Conservation (phyloP, 1,140 invertebrate genomes). For the Penaeus vannamei region DNA sequence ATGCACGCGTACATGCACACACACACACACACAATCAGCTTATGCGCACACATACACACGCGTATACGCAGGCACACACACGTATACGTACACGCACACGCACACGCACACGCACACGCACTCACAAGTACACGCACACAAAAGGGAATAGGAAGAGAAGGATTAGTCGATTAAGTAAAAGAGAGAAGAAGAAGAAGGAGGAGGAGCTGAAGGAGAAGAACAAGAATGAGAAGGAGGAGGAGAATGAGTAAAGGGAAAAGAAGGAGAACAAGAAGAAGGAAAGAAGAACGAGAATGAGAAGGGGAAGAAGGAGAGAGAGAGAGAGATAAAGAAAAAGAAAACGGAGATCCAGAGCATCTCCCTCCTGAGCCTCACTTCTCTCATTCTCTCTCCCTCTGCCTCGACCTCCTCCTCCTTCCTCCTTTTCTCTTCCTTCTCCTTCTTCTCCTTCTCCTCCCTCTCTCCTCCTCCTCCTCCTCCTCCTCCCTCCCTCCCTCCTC, state of each 20-base stretch:
- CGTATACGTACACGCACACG: neutral
- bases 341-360: neutral
- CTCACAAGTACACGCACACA: neutral
- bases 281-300: too few species aligned
- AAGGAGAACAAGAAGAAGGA: too few species aligned
- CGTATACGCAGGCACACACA: neutral
- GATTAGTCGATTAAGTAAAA: neutral
- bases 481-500: neutral
- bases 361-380: neutral
- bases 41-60: neutral
- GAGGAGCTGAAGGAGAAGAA: neutral
- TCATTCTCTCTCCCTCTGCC: conserved; percentile 17
- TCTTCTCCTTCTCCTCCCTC: conserved; percentile 10
- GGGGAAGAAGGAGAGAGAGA: too few species aligned
- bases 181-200: neutral
- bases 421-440: conserved; percentile 12
- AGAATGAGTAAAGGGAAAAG: neutral
- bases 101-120: neutral
- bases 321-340: neutral
- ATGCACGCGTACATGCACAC: neutral
- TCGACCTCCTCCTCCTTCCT: neutral
- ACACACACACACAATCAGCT: neutral
- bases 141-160: neutral
- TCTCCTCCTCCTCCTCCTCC: neutral
- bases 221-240: neutral